Percentiles rank a stretch among this genome's conserved stretches.
phyloP scores from a whole-genome alignment of 2,888 invertebrate species.

The Hesperia comma region DNA sequence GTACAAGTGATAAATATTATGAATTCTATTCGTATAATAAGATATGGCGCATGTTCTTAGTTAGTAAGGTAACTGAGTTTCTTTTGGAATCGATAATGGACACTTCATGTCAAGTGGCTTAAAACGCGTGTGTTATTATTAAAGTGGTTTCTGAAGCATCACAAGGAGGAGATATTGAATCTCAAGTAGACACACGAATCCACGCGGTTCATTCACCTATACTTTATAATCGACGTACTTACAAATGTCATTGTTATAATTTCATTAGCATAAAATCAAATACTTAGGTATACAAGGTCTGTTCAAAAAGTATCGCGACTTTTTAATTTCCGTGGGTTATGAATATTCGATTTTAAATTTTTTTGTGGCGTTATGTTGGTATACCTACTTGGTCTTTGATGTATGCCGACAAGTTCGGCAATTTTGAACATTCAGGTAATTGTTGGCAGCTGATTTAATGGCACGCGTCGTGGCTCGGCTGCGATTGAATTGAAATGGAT shows the following conservation, averaged over 20 bases:
- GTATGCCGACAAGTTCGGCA: no score
- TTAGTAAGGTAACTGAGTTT: slow-evolving; percentile 17
- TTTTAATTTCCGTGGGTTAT: no score
- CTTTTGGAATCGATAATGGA: slow-evolving; percentile 29
- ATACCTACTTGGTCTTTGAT: no score
- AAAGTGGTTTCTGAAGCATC: slow-evolving; percentile 33
- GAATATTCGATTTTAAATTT: no score
- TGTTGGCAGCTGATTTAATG: no score
- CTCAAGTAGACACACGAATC: slow-evolving; percentile 27
- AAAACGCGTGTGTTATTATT: slow-evolving; percentile 28
- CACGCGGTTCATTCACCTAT: slow-evolving; percentile 31
- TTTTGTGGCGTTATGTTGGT: no score
- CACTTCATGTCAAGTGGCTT: slow-evolving; percentile 31
- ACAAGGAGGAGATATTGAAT: slow-evolving; percentile 31
- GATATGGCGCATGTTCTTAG: slow-evolving; percentile 2
- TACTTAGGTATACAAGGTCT: no score
- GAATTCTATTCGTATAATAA: neutral
- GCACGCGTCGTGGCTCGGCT: no score
- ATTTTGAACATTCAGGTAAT: no score
- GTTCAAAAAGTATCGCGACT: no score
- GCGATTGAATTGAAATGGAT: no score
- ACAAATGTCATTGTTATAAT: neutral
- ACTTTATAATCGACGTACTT: neutral
- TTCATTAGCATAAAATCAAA: no score
- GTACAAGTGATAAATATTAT: neutral